These are phyloP conservation scores for Carposina sasakii DNA, from an alignment of 1,140 invertebrate genomes.

Conservation along the genomic window DNA sequence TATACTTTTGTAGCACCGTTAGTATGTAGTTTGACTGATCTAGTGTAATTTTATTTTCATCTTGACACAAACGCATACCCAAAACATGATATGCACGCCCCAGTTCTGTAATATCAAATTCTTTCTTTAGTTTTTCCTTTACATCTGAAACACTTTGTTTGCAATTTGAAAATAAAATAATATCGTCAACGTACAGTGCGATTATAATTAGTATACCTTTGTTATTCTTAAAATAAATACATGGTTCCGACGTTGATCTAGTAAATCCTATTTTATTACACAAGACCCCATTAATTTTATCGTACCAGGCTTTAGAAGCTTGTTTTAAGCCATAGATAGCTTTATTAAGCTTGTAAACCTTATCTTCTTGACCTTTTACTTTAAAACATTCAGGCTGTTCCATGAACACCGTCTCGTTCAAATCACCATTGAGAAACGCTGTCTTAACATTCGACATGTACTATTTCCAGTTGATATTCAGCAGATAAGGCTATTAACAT, in stretches of 20 bases:
- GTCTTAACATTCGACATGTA: neutral
- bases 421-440: slow-evolving; percentile 1
- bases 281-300: slow-evolving; percentile 17
- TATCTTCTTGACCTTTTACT: slow-evolving; percentile 11
- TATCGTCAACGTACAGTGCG: slow-evolving; percentile 41
- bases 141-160: neutral
- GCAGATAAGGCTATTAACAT: slow-evolving; percentile 33
- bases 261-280: slow-evolving; percentile 19
- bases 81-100: neutral
- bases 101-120: slow-evolving; percentile 3
- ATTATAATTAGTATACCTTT: slow-evolving; percentile 22
- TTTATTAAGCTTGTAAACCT: slow-evolving; percentile 18
- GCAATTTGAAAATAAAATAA: slow-evolving; percentile 2
- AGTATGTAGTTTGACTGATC: neutral
- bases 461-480: neutral
- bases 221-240: slow-evolving; percentile 27
- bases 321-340: slow-evolving; percentile 20
- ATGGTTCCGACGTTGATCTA: slow-evolving; percentile 29
- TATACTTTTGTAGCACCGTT: neutral
- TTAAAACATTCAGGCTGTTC: slow-evolving; percentile 10
- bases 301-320: slow-evolving; percentile 15
- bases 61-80: neutral
- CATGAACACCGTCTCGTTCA: slow-evolving; percentile 1
- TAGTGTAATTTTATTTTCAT: neutral
- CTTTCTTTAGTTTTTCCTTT: neutral